Evolutionary conservation across 2,113 vertebrate genomes (phyloP).

Genomic region (Rhabdornis inornatus): DNA sequence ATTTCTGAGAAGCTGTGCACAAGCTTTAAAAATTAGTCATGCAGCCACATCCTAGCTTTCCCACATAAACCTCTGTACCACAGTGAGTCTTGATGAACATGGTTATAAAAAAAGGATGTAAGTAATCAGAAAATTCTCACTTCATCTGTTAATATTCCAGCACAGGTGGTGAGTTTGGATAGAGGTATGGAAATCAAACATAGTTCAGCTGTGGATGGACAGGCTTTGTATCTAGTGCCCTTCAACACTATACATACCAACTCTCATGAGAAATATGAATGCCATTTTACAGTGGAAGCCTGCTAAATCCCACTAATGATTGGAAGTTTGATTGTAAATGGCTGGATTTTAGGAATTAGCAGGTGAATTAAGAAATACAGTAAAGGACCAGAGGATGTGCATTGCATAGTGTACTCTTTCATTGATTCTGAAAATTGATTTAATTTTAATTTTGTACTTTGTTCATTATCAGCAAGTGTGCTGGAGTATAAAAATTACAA

Average conservation of each 20-base stretch:
- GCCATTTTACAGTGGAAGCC: neutral
- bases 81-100: slow-evolving; percentile 9
- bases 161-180: slow-evolving; percentile 20
- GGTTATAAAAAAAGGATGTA: slow-evolving; percentile 16
- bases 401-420: neutral
- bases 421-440: slow-evolving; percentile 14
- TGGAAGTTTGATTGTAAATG: slow-evolving; percentile 4
- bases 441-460: slow-evolving; percentile 21
- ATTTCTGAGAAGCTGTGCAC: slow-evolving; percentile 21
- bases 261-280: slow-evolving; percentile 33
- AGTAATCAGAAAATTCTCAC: slow-evolving; percentile 54
- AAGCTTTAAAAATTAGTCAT: slow-evolving; percentile 67
- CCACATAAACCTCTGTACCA: slow-evolving; percentile 23
- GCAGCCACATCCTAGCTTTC: slow-evolving; percentile 41
- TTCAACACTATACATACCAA: neutral
- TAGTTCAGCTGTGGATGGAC: neutral
- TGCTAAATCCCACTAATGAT: slow-evolving; percentile 16
- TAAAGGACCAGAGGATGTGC: neutral
- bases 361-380: slow-evolving; percentile 1
- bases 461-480: slow-evolving; percentile 4
- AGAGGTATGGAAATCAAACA: slow-evolving; percentile 57
- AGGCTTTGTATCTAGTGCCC: neutral
- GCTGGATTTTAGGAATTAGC: slow-evolving; percentile 18
- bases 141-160: slow-evolving; percentile 37
- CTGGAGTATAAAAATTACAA: neutral